Percentiles rank a stretch among this genome's conserved stretches.
These are phyloP conservation scores for Atrichornis clamosus DNA, from an alignment of 2,113 vertebrate genomes.

Conservation along the genomic window DNA sequence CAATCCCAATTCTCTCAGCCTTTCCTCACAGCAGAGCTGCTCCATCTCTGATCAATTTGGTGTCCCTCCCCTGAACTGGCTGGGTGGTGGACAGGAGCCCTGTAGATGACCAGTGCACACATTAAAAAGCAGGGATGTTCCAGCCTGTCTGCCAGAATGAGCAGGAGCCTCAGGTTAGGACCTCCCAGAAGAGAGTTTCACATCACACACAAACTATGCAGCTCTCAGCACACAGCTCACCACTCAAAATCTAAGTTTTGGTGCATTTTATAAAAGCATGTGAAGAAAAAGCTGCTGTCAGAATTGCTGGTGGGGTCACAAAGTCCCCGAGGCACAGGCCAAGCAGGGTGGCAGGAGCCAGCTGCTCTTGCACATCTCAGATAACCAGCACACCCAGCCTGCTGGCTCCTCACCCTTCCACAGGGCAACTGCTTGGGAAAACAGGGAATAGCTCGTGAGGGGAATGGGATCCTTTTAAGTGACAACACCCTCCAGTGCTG, in stretches of 20 bases:
- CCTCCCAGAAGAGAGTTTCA: neutral
- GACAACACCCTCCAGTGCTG: neutral
- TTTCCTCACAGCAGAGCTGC: neutral
- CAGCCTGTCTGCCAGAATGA: neutral
- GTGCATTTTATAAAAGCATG: neutral
- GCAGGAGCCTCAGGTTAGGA: neutral
- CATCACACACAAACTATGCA: accelerated
- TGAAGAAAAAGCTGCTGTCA: neutral
- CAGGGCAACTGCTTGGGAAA: neutral
- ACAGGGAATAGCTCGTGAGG: neutral
- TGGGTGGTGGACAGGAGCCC: neutral
- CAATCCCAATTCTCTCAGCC: neutral
- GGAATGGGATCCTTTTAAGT: slow-evolving; percentile 19
- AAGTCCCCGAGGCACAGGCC: neutral
- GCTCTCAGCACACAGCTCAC: neutral
- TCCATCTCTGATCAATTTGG: neutral
- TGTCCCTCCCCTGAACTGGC: neutral
- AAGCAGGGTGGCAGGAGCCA: neutral
- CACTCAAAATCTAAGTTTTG: neutral
- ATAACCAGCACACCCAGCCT: neutral
- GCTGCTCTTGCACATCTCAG: neutral
- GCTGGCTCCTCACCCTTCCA: neutral
- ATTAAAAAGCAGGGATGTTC: neutral
- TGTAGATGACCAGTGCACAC: accelerated
- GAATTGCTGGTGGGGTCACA: neutral